These are phyloP conservation scores for Eilema caniola DNA, from an alignment of 2,888 invertebrate species.

Conservation along the genomic window DNA sequence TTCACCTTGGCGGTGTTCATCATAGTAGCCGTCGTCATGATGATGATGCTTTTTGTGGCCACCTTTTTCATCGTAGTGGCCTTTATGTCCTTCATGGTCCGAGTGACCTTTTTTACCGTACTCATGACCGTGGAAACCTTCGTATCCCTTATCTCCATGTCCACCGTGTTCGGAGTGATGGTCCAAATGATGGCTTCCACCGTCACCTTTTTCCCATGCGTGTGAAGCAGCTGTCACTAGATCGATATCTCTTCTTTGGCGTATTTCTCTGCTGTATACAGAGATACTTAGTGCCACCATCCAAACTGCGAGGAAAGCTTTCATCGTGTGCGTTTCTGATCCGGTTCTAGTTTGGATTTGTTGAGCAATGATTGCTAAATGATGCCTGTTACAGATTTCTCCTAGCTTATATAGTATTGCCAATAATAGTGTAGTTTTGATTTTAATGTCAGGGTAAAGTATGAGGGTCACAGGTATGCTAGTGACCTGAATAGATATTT, in stretches of 20 bases:
- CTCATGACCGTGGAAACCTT: slow-evolving; percentile 88
- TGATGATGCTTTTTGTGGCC: slow-evolving; percentile 89
- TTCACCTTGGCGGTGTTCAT: slow-evolving; percentile 88
- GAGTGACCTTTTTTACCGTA: slow-evolving; percentile 91
- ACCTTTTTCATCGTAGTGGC: slow-evolving; percentile 87
- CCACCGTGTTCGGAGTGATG: slow-evolving; percentile 89
- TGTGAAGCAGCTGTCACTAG: slow-evolving; percentile 83
- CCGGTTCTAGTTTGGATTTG: slow-evolving; percentile 67
- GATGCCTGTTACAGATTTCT: slow-evolving; percentile 78
- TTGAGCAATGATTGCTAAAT: slow-evolving; percentile 81
- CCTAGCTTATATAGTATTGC: slow-evolving; percentile 83
- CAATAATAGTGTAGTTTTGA: slow-evolving; percentile 70
- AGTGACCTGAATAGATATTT: slow-evolving; percentile 75
- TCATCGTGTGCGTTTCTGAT: slow-evolving; percentile 71
- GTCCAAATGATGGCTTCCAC: slow-evolving; percentile 88
- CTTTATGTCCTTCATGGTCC: slow-evolving; percentile 88
- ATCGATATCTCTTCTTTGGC: slow-evolving; percentile 79
- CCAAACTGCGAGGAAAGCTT: slow-evolving; percentile 68
- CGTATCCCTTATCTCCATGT: slow-evolving; percentile 90
- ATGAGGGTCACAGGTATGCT: slow-evolving; percentile 73
- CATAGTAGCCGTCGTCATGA: slow-evolving; percentile 89
- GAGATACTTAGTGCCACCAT: slow-evolving; percentile 77
- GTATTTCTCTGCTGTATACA: slow-evolving; percentile 80
- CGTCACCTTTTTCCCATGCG: slow-evolving; percentile 86
- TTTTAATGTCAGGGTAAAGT: slow-evolving; percentile 83